Conservation (phyloP, 2,888 invertebrate species). For the Spilosoma lubricipeda region DNA sequence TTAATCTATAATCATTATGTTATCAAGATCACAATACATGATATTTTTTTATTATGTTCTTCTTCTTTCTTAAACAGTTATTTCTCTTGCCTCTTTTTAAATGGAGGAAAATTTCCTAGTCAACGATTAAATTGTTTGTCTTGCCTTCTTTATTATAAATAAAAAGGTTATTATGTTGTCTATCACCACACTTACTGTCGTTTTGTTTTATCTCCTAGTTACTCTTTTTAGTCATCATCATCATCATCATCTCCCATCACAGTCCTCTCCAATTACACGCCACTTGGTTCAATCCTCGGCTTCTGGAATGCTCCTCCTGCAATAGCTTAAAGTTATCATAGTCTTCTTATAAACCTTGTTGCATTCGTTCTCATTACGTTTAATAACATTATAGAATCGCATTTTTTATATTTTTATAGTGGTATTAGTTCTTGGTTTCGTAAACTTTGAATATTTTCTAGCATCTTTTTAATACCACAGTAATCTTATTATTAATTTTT, state of each 20-base stretch:
- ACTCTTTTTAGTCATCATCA: no score
- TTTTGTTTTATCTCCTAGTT: neutral
- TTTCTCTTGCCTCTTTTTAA: neutral
- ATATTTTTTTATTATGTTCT: neutral
- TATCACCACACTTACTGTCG: neutral
- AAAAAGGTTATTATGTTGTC: neutral
- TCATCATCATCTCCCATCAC: no score
- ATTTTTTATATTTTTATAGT: neutral
- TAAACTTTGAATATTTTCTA: neutral
- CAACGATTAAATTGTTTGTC: neutral
- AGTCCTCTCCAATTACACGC: no score
- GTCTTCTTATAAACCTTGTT: neutral
- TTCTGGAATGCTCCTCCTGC: neutral
- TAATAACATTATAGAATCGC: neutral
- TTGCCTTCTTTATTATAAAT: neutral
- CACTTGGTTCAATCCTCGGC: no score
- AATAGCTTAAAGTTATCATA: no score
- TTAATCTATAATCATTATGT: constrained; percentile 8
- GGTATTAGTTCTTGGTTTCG: neutral
- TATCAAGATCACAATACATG: constrained; percentile 2
- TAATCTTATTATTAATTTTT: no score
- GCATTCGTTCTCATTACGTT: neutral
- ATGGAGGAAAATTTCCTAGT: no score
- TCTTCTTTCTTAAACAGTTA: neutral
- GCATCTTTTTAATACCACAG: no score